Evolutionary conservation across 2,888 invertebrate species (phyloP).

Genomic region (Patella caerulea): DNA sequence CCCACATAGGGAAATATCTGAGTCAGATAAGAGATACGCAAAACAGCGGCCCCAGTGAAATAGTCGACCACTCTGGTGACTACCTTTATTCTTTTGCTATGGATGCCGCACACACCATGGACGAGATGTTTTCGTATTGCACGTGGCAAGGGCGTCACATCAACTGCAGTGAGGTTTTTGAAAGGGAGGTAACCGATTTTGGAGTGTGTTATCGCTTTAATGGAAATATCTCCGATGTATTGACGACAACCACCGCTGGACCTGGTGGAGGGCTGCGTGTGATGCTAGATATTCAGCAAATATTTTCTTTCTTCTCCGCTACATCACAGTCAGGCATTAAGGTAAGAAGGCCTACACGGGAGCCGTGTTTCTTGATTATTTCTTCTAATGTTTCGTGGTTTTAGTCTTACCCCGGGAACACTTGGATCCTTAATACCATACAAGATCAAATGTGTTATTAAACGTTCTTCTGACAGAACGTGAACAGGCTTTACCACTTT

Average conservation of each 20-base stretch:
- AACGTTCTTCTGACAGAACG: too few species aligned
- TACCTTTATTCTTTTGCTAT: slow-evolving; percentile 15
- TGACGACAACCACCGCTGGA: slow-evolving; percentile 14
- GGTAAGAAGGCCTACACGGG: slow-evolving; percentile 15
- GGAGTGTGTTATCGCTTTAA: slow-evolving; percentile 38
- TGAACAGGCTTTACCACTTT: too few species aligned
- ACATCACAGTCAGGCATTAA: slow-evolving; percentile 32
- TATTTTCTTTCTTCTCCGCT: slow-evolving; percentile 29
- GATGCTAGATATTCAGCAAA: slow-evolving; percentile 34
- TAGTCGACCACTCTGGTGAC: slow-evolving; percentile 9
- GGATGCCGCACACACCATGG: slow-evolving; percentile 19
- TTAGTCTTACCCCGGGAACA: too few species aligned
- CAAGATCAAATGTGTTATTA: too few species aligned
- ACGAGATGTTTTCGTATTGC: slow-evolving; percentile 28
- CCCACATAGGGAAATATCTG: background rate
- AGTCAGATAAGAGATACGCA: background rate
- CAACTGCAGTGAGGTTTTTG: slow-evolving; percentile 25
- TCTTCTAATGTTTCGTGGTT: too few species aligned
- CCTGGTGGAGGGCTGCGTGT: slow-evolving; percentile 27
- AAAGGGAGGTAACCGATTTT: slow-evolving; percentile 25
- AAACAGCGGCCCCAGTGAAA: too few species aligned
- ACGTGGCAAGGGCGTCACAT: slow-evolving; percentile 14
- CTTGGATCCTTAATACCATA: too few species aligned
- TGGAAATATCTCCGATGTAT: background rate
- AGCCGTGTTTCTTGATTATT: too few species aligned